Conservation (phyloP, 2,888 invertebrate genomes). For the Drosophila lutescens region DNA sequence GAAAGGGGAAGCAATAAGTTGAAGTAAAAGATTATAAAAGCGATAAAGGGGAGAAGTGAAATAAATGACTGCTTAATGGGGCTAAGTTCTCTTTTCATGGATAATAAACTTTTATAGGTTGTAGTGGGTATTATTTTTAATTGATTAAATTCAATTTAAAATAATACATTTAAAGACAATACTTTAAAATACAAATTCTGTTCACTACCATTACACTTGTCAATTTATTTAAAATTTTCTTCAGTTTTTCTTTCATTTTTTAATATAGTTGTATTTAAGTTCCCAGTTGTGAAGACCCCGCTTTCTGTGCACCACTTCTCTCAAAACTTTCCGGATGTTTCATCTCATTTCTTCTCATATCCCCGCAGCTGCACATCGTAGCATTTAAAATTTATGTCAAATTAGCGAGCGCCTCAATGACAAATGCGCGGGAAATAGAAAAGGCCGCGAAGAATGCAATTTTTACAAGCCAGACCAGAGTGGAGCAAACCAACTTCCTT, state of each 20-base stretch:
- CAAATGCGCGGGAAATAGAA: constrained; percentile 56
- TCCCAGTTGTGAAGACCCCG: neutral
- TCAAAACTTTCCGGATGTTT: constrained; percentile 13
- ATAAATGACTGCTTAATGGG: constrained; percentile 2
- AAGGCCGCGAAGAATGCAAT: constrained; percentile 41
- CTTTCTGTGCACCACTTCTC: constrained; percentile 2
- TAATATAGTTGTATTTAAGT: neutral
- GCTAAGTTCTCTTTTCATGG: constrained; percentile 2
- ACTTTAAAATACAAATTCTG: too few species aligned
- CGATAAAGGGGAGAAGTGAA: too few species aligned
- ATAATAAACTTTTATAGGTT: neutral
- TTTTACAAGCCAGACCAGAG: constrained; percentile 35
- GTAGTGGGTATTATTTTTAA: neutral
- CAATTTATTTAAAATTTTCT: too few species aligned
- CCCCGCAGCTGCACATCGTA: constrained; percentile 43
- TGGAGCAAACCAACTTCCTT: constrained; percentile 41
- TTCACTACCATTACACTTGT: too few species aligned
- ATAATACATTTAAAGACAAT: too few species aligned
- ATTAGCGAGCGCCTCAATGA: constrained; percentile 70
- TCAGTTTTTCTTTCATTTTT: neutral
- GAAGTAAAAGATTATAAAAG: neutral
- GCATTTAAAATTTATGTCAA: constrained; percentile 70
- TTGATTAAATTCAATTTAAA: too few species aligned
- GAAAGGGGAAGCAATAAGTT: neutral
- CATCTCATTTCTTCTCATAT: constrained; percentile 15